These are phyloP conservation scores for Polydrusus cervinus DNA, from an alignment of 2,888 invertebrate species.

Conservation along the genomic window DNA sequence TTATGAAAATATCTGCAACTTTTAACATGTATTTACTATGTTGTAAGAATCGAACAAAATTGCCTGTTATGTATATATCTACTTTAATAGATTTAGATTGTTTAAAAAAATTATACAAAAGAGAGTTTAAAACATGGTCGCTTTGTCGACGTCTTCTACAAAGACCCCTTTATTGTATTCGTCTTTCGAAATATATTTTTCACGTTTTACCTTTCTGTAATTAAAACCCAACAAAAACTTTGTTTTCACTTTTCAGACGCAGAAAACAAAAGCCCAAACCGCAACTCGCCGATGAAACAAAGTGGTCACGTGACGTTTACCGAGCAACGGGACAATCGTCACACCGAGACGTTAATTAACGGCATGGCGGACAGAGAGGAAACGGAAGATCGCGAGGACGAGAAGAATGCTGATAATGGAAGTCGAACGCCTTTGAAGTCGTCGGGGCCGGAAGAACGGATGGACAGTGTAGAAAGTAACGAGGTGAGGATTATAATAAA, in stretches of 20 bases:
- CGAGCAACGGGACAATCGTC: slow-evolving; percentile 25
- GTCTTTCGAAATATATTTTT: too few species aligned
- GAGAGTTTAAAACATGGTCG: too few species aligned
- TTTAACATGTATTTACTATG: too few species aligned
- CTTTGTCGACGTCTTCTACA: not conserved
- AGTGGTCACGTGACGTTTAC: slow-evolving; percentile 42
- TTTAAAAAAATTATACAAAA: too few species aligned
- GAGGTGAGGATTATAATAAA: slow-evolving; percentile 33
- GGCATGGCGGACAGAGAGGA: slow-evolving; percentile 13
- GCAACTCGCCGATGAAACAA: slow-evolving; percentile 27
- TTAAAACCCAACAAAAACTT: not conserved
- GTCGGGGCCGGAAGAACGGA: slow-evolving; percentile 37
- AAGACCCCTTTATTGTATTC: not conserved
- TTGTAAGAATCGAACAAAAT: too few species aligned
- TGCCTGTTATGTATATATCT: too few species aligned
- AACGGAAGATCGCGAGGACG: slow-evolving; percentile 9
- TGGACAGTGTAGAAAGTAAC: slow-evolving; percentile 52
- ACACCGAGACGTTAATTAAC: slow-evolving; percentile 22
- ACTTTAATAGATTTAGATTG: too few species aligned
- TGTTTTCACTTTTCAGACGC: slow-evolving; percentile 23
- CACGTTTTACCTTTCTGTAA: not conserved
- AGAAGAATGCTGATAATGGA: slow-evolving; percentile 12
- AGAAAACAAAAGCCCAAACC: slow-evolving; percentile 43
- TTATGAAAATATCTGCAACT: too few species aligned
- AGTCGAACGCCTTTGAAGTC: slow-evolving; percentile 41